These are phyloP conservation scores for Lepus timidus DNA, from an alignment of 2,113 vertebrate species.

Conservation along the genomic window DNA sequence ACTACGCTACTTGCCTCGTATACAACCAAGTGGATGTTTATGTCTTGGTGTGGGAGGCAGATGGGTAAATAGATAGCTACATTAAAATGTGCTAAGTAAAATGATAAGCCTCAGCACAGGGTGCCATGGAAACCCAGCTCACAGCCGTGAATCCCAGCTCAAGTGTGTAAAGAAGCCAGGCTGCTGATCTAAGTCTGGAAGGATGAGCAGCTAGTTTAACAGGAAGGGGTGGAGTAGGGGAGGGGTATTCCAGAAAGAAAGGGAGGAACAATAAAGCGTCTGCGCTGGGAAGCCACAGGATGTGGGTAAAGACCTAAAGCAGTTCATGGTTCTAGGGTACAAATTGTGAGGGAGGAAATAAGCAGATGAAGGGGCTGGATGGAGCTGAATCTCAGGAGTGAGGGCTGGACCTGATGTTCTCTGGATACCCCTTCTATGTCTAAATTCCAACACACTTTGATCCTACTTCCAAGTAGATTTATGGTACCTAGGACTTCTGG, in stretches of 20 bases:
- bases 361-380: not conserved
- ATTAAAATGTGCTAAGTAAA: constrained; percentile 63
- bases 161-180: not conserved
- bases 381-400: not conserved
- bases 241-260: not conserved
- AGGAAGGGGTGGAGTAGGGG: not conserved
- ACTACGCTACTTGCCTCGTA: not conserved
- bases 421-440: not conserved
- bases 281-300: not conserved
- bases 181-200: not conserved
- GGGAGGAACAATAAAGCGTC: too few species aligned
- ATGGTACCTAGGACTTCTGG: not conserved
- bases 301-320: not conserved
- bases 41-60: constrained; percentile 35
- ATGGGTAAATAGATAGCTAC: constrained; percentile 59
- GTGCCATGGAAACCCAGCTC: constrained; percentile 59
- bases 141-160: not conserved
- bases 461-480: constrained; percentile 36
- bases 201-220: not conserved
- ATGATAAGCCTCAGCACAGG: not conserved
- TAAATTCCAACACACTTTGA: constrained; percentile 10
- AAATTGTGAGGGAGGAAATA: too few species aligned
- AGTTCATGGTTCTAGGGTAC: not conserved
- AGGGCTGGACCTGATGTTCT: not conserved
- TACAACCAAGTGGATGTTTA: not conserved